phyloP scores from a whole-genome alignment of 1,140 invertebrate species.

The Nylanderia fulva region DNA sequence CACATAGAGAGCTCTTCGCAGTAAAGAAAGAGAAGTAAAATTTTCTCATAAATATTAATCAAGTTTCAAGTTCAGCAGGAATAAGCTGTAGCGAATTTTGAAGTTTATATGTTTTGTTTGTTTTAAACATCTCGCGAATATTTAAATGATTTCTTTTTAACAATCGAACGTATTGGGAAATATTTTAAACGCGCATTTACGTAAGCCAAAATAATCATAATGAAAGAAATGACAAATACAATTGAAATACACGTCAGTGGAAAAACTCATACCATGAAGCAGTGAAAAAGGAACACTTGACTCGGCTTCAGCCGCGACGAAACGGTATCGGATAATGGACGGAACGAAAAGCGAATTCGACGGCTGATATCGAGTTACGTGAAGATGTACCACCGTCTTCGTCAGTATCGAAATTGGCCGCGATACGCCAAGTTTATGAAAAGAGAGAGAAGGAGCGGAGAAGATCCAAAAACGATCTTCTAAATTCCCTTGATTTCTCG shows the following conservation, averaged over 20 bases:
- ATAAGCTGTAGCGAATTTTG: conserved; percentile 8
- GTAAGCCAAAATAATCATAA: not conserved
- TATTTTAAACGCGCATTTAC: not conserved
- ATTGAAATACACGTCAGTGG: conserved; percentile 12
- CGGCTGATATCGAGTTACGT: conserved; percentile 67
- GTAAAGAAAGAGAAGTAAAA: conserved; percentile 19
- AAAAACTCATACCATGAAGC: conserved; percentile 38
- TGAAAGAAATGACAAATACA: not conserved
- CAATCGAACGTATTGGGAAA: not conserved
- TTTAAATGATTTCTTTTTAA: not conserved
- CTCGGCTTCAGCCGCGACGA: conserved; percentile 59
- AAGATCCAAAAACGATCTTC: not conserved
- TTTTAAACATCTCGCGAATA: not conserved
- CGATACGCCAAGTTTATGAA: conserved; percentile 61
- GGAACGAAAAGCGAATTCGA: conserved; percentile 70
- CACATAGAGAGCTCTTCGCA: not conserved
- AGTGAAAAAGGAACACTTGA: conserved; percentile 61
- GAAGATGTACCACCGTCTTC: conserved; percentile 69
- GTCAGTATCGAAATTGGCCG: conserved; percentile 71
- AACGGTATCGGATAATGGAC: conserved; percentile 73
- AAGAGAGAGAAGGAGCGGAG: not conserved
- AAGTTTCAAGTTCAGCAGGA: not conserved
- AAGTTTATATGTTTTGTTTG: not conserved
- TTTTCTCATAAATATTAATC: conserved; percentile 5
- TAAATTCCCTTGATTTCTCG: conserved; percentile 45